These are phyloP conservation scores for Arctocebus calabarensis DNA, from an alignment of 2,797 vertebrate species.

Conservation along the genomic window DNA sequence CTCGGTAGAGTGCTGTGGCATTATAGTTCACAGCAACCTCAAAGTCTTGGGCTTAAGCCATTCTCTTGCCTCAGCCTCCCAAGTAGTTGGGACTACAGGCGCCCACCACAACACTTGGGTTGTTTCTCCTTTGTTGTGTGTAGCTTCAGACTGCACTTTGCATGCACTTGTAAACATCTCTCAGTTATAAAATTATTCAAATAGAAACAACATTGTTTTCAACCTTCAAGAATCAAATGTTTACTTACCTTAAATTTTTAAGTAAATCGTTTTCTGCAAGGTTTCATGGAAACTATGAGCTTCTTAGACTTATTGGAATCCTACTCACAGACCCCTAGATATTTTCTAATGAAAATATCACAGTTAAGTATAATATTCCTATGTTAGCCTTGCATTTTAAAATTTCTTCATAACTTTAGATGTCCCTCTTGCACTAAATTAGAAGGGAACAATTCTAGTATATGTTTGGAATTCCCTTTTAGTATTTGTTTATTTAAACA, in stretches of 20 bases:
- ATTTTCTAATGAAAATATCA: background rate
- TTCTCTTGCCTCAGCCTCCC: too few species aligned
- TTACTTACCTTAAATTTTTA: background rate
- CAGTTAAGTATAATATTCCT: background rate
- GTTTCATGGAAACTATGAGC: background rate
- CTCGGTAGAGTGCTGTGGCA: too few species aligned
- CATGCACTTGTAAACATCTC: background rate
- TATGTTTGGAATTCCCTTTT: background rate
- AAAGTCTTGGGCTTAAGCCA: too few species aligned
- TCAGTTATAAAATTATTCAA: background rate
- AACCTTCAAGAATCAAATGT: background rate
- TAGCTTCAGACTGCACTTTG: background rate
- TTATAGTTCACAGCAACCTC: too few species aligned
- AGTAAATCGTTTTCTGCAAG: background rate
- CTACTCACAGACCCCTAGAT: background rate
- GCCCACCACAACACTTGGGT: background rate
- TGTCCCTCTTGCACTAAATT: constrained; percentile 17
- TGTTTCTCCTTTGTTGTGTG: background rate
- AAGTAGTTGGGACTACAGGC: too few species aligned
- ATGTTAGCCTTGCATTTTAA: background rate
- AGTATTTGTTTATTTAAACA: background rate
- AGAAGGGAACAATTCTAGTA: background rate
- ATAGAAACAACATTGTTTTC: background rate
- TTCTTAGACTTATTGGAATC: background rate
- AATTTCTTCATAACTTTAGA: background rate